A percentile compares a stretch with the other conserved stretches of the same genome.
These are phyloP conservation scores for Philypnodon macrostomus DNA, from an alignment of 2,797 vertebrate genomes.

Conservation along the genomic window DNA sequence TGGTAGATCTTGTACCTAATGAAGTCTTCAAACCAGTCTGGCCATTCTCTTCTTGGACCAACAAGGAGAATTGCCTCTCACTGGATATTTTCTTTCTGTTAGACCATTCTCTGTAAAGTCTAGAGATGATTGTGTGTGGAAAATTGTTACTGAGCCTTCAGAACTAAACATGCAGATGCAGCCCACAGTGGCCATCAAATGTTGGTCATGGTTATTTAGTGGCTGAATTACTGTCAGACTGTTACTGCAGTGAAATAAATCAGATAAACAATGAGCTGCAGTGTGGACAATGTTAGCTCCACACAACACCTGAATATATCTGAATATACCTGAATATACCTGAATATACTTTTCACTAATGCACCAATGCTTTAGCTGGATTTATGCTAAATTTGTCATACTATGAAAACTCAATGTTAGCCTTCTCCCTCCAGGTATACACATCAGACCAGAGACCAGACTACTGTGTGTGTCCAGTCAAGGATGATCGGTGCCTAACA, in stretches of 20 bases:
- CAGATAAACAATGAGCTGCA: not conserved
- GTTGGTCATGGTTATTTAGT: not conserved
- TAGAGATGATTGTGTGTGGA: too few species aligned
- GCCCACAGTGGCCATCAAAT: conserved; percentile 1
- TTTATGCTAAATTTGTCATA: not conserved
- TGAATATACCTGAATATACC: too few species aligned
- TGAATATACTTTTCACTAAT: conserved; percentile 1
- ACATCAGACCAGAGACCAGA: conserved; percentile 22
- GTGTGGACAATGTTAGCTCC: conserved; percentile 6
- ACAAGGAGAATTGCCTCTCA: too few species aligned
- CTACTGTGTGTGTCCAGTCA: conserved; percentile 18
- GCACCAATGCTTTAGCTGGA: not conserved
- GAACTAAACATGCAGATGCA: too few species aligned
- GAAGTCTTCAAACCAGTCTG: too few species aligned
- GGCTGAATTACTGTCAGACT: conserved; percentile 1
- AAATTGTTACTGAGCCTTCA: too few species aligned
- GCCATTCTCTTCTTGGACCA: too few species aligned
- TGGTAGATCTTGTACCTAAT: too few species aligned
- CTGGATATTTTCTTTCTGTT: too few species aligned
- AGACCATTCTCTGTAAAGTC: too few species aligned
- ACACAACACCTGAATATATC: conserved; percentile 4
- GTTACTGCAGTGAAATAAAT: conserved; percentile 6
- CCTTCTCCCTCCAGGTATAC: conserved; percentile 48
- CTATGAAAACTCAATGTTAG: conserved; percentile 21
- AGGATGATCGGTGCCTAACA: conserved; percentile 40